Base-by-base conservation (phyloP, 2,797 vertebrate genomes). In the Muraenolepis orangiensis region DNA sequence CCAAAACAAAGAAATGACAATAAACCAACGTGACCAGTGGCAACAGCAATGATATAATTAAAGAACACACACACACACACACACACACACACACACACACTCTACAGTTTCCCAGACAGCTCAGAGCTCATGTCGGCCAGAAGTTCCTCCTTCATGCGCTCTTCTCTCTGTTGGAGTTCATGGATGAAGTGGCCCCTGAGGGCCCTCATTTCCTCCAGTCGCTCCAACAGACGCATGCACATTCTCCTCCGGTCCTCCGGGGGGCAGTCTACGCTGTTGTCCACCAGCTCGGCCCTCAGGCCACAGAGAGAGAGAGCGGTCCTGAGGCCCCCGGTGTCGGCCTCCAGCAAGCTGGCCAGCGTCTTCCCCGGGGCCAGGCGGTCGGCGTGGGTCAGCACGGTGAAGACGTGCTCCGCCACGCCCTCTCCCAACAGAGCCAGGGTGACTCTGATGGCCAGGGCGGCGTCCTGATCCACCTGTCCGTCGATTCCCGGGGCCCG, bases 131-230 rank as follows among this genome's bases (percentile, higher is more conserved):
- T 91, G 80, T 91, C 82, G 46, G 74, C 32, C 0, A 93, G 83
- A 76, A 93, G 87, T 83, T 89, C 82, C 78, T 89, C 84, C 76
- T 84, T 87, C 18, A 85, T 38, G 8, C 12, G 10, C 1, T 92
- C 87, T 74, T 93, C 90, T 70, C 74, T 89, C 74, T 70, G 86
- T 78, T 92, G 91, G 73, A 93, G 83, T 84, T 91, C 87, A 1
- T 93, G 93, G 72, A 87, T 28, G 6, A 91, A 93, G 78, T 83
- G 80, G 11, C 87, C 91, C 69, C 67, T 80, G 64, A 77, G 67
- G 6, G 74, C 78, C 71, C 76, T 84, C 80, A 86, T 76, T 75
- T 90, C 86, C 40, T 74, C 76, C 78, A 88, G 86, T 0, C 85
- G 87, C 71, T 68, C 83, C 77, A 91, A 3, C 36, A 93, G 77